Base-by-base conservation (phyloP, 2,797 vertebrate genomes). In the Rhinatrema bivittatum region DNA sequence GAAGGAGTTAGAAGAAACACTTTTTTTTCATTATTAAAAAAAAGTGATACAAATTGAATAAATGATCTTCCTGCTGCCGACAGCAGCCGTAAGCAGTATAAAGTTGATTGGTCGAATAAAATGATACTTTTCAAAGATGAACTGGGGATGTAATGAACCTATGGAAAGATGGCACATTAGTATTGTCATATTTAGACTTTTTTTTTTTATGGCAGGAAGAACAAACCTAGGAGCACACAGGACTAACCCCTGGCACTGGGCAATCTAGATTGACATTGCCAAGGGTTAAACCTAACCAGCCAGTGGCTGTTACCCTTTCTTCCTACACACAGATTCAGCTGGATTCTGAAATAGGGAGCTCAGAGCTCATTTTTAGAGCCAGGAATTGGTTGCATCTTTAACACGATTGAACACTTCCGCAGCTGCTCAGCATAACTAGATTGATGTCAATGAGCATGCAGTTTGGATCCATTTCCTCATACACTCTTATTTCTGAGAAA, bases 1-100 rank as follows among this genome's bases (percentile, higher is more conserved):
- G 76, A 84, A 78, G 72, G 62, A 77, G 68, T 77, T 71, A 62
- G 76, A 69, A 70, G 65, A 76, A 78, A 77, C 70, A 76, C 53
- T 69, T 10, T 51, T 67, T 43, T 4, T 68, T 42, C 72, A 65
- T 59, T 47, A 71, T 76, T 60, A 65, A 70, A 72, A 53, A 54
- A 68, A 63, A 78, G 67, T 60, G 46, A 78, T 60, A 63, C 61
- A 57, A 78, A 62, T 74, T 64, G 73, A 76, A 75, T 66, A 73
- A 62, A 63, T 60, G 61, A 65, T 74, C 66, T 81, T 78, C 52
- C 33, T 25, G 62, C 53, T 59, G 56, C 64, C 61, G 62, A 57
- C 60, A 62, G 68, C 42, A 35, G 66, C 76, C 67, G 22, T 60
- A 44, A 70, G 42, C 67, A 59, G 53, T 68, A 50, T 60, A 69